Base-by-base conservation (phyloP, 2,797 vertebrate genomes). In the Rhinophrynus dorsalis region DNA sequence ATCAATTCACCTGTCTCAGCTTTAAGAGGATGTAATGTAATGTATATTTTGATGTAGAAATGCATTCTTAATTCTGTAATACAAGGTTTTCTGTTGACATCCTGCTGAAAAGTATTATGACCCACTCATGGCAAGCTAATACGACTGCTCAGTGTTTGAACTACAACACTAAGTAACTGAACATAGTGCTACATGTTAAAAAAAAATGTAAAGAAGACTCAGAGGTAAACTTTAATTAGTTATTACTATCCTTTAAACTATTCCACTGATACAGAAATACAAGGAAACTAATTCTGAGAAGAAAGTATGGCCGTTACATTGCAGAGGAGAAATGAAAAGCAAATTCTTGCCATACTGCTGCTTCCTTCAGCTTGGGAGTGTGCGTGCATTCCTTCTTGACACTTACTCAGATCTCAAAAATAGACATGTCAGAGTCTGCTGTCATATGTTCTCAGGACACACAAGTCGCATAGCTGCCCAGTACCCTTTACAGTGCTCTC, bases 341-440 rank as follows among this genome's bases (percentile, higher is more conserved):
- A 35, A 45, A 61, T 61, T 62, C 58, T 59, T 62, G 11, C 45
- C 48, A 54, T 61, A 42, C 47, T 62, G 48, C 37, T 32, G 57
- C 67, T 69, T 69, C 38, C 67, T 56, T 56, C 29, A 56, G 33
- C 13, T 40, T 56, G 40, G 50, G 51, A 64, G 68, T 20, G 52
- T 64, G 24, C 32, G 20, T 8, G n/a, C 52, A 72, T 72, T 72
- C 68, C 60, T 38, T 7, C 37, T 47, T 42, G 68, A 38, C 51
- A 72, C 52, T 40, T 54, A 65, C 48, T 71, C 30, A 56, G 50
- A 58, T 50, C 30, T 65, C 60, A 20, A 47, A 70, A 63, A 64
- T 65, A 64, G 68, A 33, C 33, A 50, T 18, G 11, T 50, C 60
- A 40, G n/a, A 18, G 52, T 48, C 60, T 58, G 60, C 60, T 56